These are phyloP conservation scores for Cheilosia grossa DNA, from an alignment of 2,888 invertebrate genomes.

Conservation along the genomic window DNA sequence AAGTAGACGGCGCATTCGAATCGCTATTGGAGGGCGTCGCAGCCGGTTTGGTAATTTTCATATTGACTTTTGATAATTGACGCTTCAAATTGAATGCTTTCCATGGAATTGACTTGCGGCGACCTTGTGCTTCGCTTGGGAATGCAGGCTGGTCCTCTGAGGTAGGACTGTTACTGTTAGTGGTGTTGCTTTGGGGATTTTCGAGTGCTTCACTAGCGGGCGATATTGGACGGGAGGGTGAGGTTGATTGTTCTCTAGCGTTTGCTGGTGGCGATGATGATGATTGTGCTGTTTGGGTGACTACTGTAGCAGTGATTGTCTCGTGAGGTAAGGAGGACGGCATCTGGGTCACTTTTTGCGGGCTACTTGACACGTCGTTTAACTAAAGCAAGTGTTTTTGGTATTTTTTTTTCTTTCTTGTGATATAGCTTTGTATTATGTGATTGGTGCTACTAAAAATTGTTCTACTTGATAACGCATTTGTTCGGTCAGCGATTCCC, in stretches of 20 bases:
- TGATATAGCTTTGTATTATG: conserved; percentile 38
- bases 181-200: conserved; percentile 78
- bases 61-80: conserved; percentile 91
- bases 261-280: conserved; percentile 67
- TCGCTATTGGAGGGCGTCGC: conserved; percentile 83
- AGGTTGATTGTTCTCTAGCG: conserved; percentile 77
- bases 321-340: conserved; percentile 76
- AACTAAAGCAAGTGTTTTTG: conserved; percentile 77
- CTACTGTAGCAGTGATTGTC: conserved; percentile 73
- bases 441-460: conserved; percentile 41
- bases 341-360: conserved; percentile 76
- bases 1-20: conserved; percentile 77
- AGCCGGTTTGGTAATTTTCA: conserved; percentile 78
- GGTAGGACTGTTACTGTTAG: conserved; percentile 77
- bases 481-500: conserved; percentile 54
- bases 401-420: conserved; percentile 39
- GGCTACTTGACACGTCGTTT: conserved; percentile 77
- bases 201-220: conserved; percentile 84
- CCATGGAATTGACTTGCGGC: conserved; percentile 89
- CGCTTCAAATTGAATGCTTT: conserved; percentile 92
- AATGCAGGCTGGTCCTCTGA: conserved; percentile 76
- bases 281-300: conserved; percentile 73
- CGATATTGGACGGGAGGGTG: conserved; percentile 83
- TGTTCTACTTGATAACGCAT: conserved; percentile 71
- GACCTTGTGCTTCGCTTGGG: conserved; percentile 83